Evolutionary conservation across 2,888 invertebrate species (phyloP).

Genomic region (Phragmatobia fuliginosa): DNA sequence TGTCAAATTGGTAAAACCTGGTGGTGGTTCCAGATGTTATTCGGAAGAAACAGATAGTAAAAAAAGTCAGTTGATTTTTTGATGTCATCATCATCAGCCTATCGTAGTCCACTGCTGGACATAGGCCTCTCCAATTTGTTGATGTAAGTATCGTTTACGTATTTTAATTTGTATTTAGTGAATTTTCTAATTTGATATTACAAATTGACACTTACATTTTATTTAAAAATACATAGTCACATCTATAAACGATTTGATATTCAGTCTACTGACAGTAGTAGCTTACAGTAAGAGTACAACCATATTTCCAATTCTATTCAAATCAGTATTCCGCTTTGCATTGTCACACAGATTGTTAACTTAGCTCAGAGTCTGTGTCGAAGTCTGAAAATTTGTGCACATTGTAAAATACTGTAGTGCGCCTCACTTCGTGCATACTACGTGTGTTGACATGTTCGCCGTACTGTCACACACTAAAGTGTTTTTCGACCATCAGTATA

Average conservation of each 20-base stretch:
- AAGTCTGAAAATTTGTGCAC: constrained; percentile 21
- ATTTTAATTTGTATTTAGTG: no score
- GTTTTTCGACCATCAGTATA: not conserved
- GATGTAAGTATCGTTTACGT: no score
- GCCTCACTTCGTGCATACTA: constrained; percentile 7
- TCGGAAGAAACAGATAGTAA: no score
- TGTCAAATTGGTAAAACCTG: no score
- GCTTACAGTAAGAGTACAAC: not conserved
- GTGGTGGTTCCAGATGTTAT: no score
- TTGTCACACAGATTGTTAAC: constrained; percentile 20
- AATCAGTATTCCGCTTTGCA: constrained; percentile 19
- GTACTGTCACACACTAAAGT: constrained; percentile 12
- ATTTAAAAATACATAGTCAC: no score
- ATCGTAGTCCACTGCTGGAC: no score
- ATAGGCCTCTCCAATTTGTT: no score
- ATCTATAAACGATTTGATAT: not conserved
- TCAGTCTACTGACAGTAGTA: not conserved
- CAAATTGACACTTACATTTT: no score
- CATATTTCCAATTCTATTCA: not conserved
- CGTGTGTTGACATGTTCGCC: constrained; percentile 14
- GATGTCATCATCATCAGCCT: no score
- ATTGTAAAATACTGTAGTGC: constrained; percentile 18
- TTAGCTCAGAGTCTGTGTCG: constrained; percentile 14
- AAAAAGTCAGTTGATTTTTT: no score
- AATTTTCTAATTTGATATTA: no score